Percentiles rank a stretch among this genome's conserved stretches.
Conservation (phyloP, 2,797 vertebrate genomes). For the Hoplostethus mediterraneus region DNA sequence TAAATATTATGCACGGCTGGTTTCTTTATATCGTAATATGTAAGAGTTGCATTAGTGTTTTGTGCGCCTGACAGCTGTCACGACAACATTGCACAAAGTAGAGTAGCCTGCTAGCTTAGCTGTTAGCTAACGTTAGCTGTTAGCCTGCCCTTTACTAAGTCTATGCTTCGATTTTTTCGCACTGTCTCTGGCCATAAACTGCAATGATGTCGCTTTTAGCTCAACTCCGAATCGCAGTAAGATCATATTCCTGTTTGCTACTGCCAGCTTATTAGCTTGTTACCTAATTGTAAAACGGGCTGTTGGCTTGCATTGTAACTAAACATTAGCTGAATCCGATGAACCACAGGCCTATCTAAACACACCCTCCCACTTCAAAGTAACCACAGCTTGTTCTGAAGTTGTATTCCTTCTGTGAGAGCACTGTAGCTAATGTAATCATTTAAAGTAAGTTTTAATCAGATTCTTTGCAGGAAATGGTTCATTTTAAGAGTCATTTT, state of each 20-base stretch:
- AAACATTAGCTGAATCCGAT: slow-evolving; percentile 34
- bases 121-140: slow-evolving; percentile 66
- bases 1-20: slow-evolving; percentile 14
- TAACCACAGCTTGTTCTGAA: slow-evolving; percentile 59
- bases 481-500: slow-evolving; percentile 28
- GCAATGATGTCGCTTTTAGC: neutral
- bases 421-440: slow-evolving; percentile 13
- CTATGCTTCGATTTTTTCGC: slow-evolving; percentile 26
- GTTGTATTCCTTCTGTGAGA: slow-evolving; percentile 35
- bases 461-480: slow-evolving; percentile 21
- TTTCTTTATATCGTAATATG: slow-evolving; percentile 47
- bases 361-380: slow-evolving; percentile 78
- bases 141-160: slow-evolving; percentile 52
- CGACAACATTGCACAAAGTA: slow-evolving; percentile 80
- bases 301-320: slow-evolving; percentile 35
- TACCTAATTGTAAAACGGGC: slow-evolving; percentile 8
- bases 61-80: slow-evolving; percentile 85
- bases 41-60: slow-evolving; percentile 75
- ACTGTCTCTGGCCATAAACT: neutral
- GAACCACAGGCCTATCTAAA: slow-evolving; percentile 72
- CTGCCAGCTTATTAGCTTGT: slow-evolving; percentile 11
- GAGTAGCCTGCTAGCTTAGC: slow-evolving; percentile 74
- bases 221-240: neutral
- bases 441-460: slow-evolving; percentile 2
- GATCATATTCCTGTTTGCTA: neutral